These are phyloP conservation scores for Gymnoscopelus braueri DNA, from an alignment of 2,797 vertebrate species.

Conservation along the genomic window DNA sequence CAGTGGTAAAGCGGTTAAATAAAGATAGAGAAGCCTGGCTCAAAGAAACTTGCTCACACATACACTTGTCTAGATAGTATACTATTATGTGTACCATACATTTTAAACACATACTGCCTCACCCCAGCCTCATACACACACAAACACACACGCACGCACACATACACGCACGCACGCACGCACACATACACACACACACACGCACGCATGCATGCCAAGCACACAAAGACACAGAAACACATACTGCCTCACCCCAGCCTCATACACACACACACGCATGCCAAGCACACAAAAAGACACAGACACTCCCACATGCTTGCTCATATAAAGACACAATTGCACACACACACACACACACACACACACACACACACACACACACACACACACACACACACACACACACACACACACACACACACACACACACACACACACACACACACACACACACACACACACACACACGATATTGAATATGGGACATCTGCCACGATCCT, in stretches of 20 bases:
- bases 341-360: constrained; percentile 23
- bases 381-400: constrained; percentile 11
- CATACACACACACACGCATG: constrained; percentile 29
- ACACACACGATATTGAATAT: constrained; percentile 9
- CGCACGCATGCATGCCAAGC: constrained; percentile 45
- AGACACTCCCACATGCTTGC: neutral
- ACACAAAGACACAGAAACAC: neutral
- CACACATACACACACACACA: constrained; percentile 20
- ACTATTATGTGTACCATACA: too few relatives aligned
- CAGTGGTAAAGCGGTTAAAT: constrained; percentile 52
- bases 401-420: constrained; percentile 16
- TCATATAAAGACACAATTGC: constrained; percentile 19
- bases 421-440: constrained; percentile 5
- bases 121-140: too few relatives aligned
- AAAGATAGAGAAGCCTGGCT: constrained; percentile 39
- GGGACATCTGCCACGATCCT: constrained; percentile 10
- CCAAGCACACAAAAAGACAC: constrained; percentile 25
- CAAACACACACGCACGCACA: neutral
- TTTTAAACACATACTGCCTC: too few relatives aligned
- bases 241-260: too few relatives aligned
- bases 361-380: neutral
- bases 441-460: constrained; percentile 18
- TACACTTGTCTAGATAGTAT: too few relatives aligned
- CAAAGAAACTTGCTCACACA: neutral
- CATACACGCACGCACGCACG: neutral